phyloP scores from a whole-genome alignment of 2,113 vertebrate genomes.

The Muscicapa adusta region DNA sequence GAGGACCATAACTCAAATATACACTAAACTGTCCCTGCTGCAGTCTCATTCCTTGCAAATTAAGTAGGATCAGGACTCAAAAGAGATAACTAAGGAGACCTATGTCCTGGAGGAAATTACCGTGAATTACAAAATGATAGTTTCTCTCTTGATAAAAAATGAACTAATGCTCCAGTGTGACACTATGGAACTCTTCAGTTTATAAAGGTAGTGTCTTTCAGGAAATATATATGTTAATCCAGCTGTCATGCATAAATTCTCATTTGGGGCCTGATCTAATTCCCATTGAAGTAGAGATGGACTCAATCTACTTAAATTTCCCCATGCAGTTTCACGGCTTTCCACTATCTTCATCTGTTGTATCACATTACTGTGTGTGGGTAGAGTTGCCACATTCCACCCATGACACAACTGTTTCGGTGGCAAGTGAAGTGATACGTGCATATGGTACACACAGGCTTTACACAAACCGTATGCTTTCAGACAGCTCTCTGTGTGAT shows the following conservation, averaged over 20 bases:
- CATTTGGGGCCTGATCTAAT: conserved; percentile 39
- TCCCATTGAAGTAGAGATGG: conserved; percentile 39
- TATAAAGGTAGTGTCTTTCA: conserved; percentile 38
- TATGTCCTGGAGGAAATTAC: conserved; percentile 51
- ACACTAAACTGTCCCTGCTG: neutral
- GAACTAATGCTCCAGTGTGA: conserved; percentile 29
- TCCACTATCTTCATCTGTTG: conserved; percentile 60
- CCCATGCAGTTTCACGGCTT: conserved; percentile 51
- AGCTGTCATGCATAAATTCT: conserved; percentile 51
- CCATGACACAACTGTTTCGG: conserved; percentile 61
- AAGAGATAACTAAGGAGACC: conserved; percentile 45
- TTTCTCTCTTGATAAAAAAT: conserved; percentile 47
- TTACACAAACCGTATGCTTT: conserved; percentile 54
- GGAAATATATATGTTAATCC: conserved; percentile 59
- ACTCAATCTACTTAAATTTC: conserved; percentile 62
- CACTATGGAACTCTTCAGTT: neutral
- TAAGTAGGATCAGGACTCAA: conserved; percentile 25
- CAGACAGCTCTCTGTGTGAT: neutral
- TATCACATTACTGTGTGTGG: conserved; percentile 59
- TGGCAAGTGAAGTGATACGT: conserved; percentile 50
- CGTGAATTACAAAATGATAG: conserved; percentile 37
- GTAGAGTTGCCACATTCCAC: conserved; percentile 66
- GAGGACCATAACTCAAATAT: conserved; percentile 9
- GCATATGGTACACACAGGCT: conserved; percentile 42
- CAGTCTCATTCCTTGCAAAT: conserved; percentile 17